Percentiles rank a stretch among this genome's conserved stretches.
These are phyloP conservation scores for Pristionchus entomophagus DNA, from an alignment of 2,888 invertebrate genomes.

Conservation along the genomic window DNA sequence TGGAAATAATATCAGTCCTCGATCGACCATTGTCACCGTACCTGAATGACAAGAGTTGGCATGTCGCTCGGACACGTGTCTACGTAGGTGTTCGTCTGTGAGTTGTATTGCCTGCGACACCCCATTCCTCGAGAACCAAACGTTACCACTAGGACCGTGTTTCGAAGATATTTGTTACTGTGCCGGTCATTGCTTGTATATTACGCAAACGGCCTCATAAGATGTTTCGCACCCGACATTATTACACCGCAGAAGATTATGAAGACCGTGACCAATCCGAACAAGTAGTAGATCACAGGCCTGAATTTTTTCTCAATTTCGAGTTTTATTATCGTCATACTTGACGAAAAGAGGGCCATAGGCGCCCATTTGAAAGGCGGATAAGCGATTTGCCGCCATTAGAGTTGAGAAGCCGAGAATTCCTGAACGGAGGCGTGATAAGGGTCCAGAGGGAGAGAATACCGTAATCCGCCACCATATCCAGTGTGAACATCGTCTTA, in stretches of 20 bases:
- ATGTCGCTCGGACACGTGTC: neutral
- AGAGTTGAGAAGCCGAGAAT: conserved; percentile 31
- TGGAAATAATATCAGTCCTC: neutral
- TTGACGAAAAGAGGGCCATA: neutral
- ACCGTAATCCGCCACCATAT: conserved; percentile 27
- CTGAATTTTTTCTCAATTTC: neutral
- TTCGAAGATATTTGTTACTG: neutral
- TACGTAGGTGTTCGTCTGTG: neutral
- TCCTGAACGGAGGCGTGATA: too few species aligned
- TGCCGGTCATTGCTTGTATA: neutral
- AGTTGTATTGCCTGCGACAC: neutral
- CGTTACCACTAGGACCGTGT: too few species aligned
- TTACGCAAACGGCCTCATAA: neutral
- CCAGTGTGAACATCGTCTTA: neutral
- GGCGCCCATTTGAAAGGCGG: neutral
- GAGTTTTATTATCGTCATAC: neutral
- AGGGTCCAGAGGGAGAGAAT: too few species aligned
- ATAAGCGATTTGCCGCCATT: conserved; percentile 14
- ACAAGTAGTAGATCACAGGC: conserved; percentile 3
- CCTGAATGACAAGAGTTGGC: neutral
- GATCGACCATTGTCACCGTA: neutral
- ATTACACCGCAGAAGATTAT: neutral
- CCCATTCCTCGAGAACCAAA: neutral
- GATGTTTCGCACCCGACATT: neutral
- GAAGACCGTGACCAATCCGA: neutral